Evolutionary conservation across 2,888 invertebrate genomes (phyloP).

Genomic region (Teleogryllus oceanicus): DNA sequence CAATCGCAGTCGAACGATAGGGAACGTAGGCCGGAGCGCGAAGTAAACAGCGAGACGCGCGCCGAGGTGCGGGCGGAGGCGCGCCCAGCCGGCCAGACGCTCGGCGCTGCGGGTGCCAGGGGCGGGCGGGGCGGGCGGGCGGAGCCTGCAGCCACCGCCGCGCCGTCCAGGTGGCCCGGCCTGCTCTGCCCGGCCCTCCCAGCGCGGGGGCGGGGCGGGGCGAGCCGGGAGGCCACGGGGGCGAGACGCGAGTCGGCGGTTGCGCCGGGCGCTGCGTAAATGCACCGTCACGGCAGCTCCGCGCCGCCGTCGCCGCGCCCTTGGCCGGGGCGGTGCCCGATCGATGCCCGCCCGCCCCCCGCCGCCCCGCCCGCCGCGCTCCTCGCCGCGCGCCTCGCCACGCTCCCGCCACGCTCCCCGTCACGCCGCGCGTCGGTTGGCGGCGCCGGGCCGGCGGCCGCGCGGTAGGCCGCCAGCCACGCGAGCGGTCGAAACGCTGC

Average conservation of each 20-base stretch:
- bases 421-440: slow-evolving; percentile 48
- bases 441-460: slow-evolving; percentile 49
- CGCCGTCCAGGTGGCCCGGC: too few species aligned
- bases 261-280: not conserved
- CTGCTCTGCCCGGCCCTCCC: not conserved
- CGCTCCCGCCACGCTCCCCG: slow-evolving; percentile 44
- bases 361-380: slow-evolving; percentile 38
- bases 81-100: too few species aligned
- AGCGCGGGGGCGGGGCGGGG: not conserved
- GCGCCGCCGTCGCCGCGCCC: not conserved
- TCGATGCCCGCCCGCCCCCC: slow-evolving; percentile 11
- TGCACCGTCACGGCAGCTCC: not conserved
- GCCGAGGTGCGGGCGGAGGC: too few species aligned
- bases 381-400: too few species aligned
- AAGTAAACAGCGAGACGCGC: too few species aligned
- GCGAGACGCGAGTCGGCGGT: slow-evolving; percentile 18
- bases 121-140: too few species aligned
- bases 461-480: not conserved
- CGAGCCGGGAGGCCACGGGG: slow-evolving; percentile 4
- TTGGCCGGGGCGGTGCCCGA: slow-evolving; percentile 19
- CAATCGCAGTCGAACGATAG: too few species aligned
- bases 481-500: slow-evolving; percentile 29
- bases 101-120: too few species aligned
- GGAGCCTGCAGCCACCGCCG: too few species aligned
- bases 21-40: too few species aligned